Conservation (phyloP, 1,140 invertebrate species). For the Drusus annulatus region DNA sequence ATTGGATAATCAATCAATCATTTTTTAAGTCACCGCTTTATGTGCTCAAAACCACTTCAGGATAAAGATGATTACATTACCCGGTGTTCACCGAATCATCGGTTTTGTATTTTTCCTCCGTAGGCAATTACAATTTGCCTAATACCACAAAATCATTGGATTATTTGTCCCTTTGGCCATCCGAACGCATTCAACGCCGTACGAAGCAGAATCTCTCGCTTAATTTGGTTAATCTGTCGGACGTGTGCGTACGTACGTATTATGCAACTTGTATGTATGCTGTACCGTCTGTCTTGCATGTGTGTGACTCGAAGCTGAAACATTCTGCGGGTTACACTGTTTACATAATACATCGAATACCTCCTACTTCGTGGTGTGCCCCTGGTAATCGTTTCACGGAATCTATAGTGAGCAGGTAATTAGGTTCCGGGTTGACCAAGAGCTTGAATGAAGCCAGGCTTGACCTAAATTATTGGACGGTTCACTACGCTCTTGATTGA, state of each 20-base stretch:
- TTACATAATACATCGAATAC: slow-evolving; percentile 21
- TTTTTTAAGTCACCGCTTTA: no score
- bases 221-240: not conserved
- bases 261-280: no score
- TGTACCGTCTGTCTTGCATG: no score
- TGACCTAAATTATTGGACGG: no score
- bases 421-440: not conserved
- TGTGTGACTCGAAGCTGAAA: not conserved
- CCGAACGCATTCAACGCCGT: not conserved
- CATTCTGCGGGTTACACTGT: not conserved
- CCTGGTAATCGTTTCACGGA: not conserved
- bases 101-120: no score
- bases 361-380: not conserved
- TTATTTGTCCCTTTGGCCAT: slow-evolving; percentile 15
- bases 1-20: no score
- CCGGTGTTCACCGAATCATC: no score
- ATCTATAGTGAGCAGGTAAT: not conserved
- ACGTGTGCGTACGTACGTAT: not conserved
- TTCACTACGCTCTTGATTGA: no score
- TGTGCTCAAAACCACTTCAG: no score
- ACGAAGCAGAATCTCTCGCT: not conserved
- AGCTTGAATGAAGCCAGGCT: no score
- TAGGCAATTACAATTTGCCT: no score
- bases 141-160: not conserved
- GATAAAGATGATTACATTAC: no score